These are phyloP conservation scores for Arothron firmamentum DNA, from an alignment of 2,113 vertebrate genomes.

Conservation along the genomic window DNA sequence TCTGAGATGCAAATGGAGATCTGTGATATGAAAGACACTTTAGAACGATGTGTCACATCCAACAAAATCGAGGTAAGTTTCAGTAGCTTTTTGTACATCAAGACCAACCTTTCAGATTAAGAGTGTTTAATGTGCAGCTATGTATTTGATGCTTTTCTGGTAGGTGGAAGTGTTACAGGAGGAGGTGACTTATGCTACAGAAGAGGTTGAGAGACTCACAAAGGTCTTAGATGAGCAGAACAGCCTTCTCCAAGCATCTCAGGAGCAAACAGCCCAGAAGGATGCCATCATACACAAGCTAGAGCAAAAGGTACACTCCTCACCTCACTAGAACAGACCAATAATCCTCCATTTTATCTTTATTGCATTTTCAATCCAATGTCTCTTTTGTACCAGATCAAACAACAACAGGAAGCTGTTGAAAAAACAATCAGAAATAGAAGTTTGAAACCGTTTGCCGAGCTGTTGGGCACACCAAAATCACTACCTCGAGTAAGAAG, in stretches of 20 bases:
- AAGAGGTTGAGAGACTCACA: constrained; percentile 84
- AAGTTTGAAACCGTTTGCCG: constrained; percentile 22
- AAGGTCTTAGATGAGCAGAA: constrained; percentile 85
- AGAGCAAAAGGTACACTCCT: constrained; percentile 74
- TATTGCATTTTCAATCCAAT: neutral
- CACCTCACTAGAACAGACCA: neutral
- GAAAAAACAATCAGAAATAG: constrained; percentile 50
- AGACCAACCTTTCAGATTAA: neutral
- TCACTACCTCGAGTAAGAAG: constrained; percentile 51
- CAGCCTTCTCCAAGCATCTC: constrained; percentile 76
- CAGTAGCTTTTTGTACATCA: neutral
- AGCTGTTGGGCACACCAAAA: constrained; percentile 57
- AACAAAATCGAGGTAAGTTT: constrained; percentile 84
- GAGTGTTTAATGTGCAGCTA: neutral
- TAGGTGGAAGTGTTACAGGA: constrained; percentile 90
- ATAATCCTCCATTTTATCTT: neutral
- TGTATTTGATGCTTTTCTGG: constrained; percentile 1
- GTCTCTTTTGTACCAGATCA: constrained; percentile 50
- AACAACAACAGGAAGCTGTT: constrained; percentile 63
- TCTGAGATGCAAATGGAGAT: constrained; percentile 76
- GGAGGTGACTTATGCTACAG: constrained; percentile 81
- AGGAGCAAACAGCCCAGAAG: constrained; percentile 78
- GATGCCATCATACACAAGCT: constrained; percentile 79
- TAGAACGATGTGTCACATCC: constrained; percentile 77
- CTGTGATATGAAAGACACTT: constrained; percentile 77